Percentiles rank a stretch among this genome's conserved stretches.
Conservation (phyloP, 2,113 vertebrate genomes). For the Glareola pratincola region DNA sequence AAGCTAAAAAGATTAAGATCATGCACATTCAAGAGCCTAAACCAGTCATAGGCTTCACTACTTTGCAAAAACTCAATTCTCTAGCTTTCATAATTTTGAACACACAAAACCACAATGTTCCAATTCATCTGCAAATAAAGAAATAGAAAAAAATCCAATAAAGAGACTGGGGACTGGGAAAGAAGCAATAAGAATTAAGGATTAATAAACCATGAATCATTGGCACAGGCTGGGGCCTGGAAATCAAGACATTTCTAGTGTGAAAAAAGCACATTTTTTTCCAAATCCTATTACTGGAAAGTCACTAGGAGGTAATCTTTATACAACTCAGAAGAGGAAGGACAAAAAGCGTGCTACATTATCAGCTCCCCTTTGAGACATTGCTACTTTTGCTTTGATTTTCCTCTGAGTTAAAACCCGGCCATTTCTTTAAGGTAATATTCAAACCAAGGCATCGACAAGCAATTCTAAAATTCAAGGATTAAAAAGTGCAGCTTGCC, state of each 20-base stretch:
- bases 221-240: neutral
- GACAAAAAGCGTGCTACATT: neutral
- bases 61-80: neutral
- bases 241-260: neutral
- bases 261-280: neutral
- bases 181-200: neutral
- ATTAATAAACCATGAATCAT: neutral
- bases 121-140: neutral
- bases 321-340: neutral
- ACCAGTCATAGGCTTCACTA: neutral
- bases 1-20: neutral
- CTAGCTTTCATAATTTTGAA: neutral
- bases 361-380: neutral
- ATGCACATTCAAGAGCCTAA: neutral
- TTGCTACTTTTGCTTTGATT: neutral
- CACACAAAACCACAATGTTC: accelerated
- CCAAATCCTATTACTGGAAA: neutral
- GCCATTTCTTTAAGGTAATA: neutral
- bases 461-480: neutral
- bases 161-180: neutral
- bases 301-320: neutral
- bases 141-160: neutral
- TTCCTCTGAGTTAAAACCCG: neutral
- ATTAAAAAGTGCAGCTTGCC: neutral
- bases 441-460: neutral